Conservation (phyloP, 2,113 vertebrate genomes). For the Dunckerocampus dactyliophorus region DNA sequence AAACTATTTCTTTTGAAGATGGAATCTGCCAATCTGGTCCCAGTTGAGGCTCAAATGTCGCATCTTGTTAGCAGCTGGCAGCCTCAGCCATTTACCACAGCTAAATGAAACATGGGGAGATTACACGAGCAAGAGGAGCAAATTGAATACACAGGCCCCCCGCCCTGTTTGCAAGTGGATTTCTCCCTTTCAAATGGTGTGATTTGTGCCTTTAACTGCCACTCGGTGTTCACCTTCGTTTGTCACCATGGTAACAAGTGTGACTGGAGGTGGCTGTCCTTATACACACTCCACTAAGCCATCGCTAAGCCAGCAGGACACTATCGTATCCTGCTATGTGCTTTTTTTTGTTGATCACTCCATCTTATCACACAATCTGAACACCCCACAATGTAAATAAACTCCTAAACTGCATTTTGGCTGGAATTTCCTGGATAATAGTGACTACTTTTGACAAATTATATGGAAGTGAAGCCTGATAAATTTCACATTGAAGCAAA, state of each 20-base stretch:
- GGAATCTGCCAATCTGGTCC: constrained; percentile 35
- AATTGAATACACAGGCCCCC: constrained; percentile 11
- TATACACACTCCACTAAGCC: constrained; percentile 20
- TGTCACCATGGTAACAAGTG: constrained; percentile 58
- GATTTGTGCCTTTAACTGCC: constrained; percentile 29
- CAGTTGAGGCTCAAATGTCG: constrained; percentile 13
- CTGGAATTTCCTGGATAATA: no score
- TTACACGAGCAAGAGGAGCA: constrained; percentile 37
- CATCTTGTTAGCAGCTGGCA: constrained; percentile 32
- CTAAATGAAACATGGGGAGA: constrained; percentile 37
- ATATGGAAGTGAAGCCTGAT: no score
- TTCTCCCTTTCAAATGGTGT: constrained; percentile 12
- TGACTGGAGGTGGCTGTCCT: constrained; percentile 43
- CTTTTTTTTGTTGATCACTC: no score
- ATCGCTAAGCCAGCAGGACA: constrained; percentile 12
- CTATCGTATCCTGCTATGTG: not conserved
- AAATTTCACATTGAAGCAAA: no score
- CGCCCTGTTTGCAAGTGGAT: constrained; percentile 12
- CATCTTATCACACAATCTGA: no score
- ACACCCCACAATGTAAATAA: no score
- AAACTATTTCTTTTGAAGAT: constrained; percentile 33
- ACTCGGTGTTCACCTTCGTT: constrained; percentile 34
- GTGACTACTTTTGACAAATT: no score
- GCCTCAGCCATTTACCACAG: constrained; percentile 21
- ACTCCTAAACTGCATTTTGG: no score